A percentile compares a stretch with the other conserved stretches of the same genome.
phyloP scores from a whole-genome alignment of 2,113 vertebrate species.

The Ahaetulla prasina region DNA sequence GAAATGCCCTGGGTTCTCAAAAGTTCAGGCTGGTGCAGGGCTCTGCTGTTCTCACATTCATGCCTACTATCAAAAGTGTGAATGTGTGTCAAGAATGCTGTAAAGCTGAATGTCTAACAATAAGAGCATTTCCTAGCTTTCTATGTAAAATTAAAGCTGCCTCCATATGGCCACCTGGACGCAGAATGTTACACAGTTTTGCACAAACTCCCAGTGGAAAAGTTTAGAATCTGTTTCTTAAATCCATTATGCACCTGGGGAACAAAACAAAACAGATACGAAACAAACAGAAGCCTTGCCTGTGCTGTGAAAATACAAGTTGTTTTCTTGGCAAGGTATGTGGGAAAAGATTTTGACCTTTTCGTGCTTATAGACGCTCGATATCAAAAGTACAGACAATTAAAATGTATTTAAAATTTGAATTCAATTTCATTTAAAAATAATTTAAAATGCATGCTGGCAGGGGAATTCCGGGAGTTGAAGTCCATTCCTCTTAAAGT shows the following conservation, averaged over 20 bases:
- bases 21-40: background rate
- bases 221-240: background rate
- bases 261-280: background rate
- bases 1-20: background rate
- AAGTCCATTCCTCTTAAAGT: background rate
- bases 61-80: background rate
- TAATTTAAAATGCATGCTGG: background rate
- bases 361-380: background rate
- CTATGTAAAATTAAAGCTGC: background rate
- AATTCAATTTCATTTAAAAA: background rate
- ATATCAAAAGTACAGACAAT: background rate
- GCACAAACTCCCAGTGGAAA: background rate
- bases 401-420: background rate
- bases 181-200: background rate
- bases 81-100: background rate
- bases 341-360: background rate
- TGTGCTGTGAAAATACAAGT: background rate
- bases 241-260: background rate
- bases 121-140: no score
- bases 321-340: background rate
- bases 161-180: background rate
- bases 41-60: background rate
- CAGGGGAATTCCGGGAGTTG: background rate
- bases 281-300: background rate
- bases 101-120: background rate